phyloP scores from a whole-genome alignment of 2,797 vertebrate genomes.

The Sebastes steindachneri region DNA sequence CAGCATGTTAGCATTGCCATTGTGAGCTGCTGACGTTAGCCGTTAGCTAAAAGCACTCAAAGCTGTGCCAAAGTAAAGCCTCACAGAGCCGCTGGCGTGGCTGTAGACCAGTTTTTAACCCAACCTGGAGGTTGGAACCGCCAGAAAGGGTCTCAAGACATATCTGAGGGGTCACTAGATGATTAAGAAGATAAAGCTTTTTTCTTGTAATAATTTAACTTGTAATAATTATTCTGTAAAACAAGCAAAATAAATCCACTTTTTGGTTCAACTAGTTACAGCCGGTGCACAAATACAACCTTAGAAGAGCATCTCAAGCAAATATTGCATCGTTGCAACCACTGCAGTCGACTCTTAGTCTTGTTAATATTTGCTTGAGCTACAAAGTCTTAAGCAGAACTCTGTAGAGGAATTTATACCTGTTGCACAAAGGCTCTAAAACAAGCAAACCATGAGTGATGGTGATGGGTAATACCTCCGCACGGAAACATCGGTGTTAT shows the following conservation, averaged over 20 bases:
- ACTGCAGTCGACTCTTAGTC: background rate
- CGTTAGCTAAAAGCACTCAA: too few relatives aligned
- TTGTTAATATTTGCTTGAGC: background rate
- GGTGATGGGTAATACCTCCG: background rate
- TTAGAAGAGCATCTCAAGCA: background rate
- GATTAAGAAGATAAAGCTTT: background rate
- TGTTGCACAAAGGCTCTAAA: background rate
- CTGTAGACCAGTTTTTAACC: too few relatives aligned
- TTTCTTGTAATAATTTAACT: background rate
- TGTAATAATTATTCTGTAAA: background rate
- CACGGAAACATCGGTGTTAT: background rate
- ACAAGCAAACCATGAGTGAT: conserved; percentile 1
- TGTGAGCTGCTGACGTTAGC: too few relatives aligned
- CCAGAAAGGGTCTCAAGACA: background rate
- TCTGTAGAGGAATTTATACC: background rate
- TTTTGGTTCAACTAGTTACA: background rate
- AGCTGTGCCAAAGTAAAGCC: too few relatives aligned
- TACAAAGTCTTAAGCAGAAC: background rate
- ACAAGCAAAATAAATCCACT: background rate
- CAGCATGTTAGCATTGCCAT: too few relatives aligned
- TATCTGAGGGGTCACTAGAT: background rate
- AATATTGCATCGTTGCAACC: background rate
- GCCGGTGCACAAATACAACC: background rate
- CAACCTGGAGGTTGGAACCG: too few relatives aligned
- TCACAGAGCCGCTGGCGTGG: too few relatives aligned